These are phyloP conservation scores for Molossus molossus DNA, from an alignment of 2,797 vertebrate species.

Conservation along the genomic window DNA sequence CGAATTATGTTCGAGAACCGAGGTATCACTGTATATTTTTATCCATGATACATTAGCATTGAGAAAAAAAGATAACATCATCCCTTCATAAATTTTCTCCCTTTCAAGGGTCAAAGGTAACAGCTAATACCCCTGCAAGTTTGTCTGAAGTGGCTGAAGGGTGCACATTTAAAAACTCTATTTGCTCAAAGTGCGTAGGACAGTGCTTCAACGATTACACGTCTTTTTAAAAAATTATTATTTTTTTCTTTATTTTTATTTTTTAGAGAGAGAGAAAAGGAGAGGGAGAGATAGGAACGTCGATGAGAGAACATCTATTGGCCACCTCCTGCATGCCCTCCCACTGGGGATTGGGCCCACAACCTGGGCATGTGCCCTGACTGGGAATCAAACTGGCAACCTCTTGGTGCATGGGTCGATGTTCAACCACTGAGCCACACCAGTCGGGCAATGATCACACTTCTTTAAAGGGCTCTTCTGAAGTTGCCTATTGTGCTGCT, in stretches of 20 bases:
- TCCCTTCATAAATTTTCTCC: not conserved
- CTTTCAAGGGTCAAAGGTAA: conserved; percentile 8
- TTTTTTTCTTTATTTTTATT: too few relatives aligned
- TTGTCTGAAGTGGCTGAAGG: not conserved
- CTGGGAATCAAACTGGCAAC: too few relatives aligned
- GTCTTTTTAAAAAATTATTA: not conserved
- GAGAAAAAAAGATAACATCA: not conserved
- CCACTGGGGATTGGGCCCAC: too few relatives aligned
- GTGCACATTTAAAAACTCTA: not conserved
- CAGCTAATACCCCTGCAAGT: not conserved
- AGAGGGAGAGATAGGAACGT: too few relatives aligned
- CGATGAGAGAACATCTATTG: too few relatives aligned
- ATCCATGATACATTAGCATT: not conserved
- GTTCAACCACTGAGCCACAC: too few relatives aligned
- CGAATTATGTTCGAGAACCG: too few relatives aligned
- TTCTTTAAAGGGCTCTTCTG: not conserved
- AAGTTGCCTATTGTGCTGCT: not conserved
- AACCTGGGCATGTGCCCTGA: too few relatives aligned
- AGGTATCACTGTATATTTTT: too few relatives aligned
- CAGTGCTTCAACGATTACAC: not conserved
- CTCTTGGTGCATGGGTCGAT: too few relatives aligned
- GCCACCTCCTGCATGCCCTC: too few relatives aligned
- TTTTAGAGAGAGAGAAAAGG: too few relatives aligned
- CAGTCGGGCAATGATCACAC: not conserved
- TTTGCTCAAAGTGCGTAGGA: not conserved